phyloP scores from a whole-genome alignment of 1,140 invertebrate species.

The Zaprionus camerounensis region DNA sequence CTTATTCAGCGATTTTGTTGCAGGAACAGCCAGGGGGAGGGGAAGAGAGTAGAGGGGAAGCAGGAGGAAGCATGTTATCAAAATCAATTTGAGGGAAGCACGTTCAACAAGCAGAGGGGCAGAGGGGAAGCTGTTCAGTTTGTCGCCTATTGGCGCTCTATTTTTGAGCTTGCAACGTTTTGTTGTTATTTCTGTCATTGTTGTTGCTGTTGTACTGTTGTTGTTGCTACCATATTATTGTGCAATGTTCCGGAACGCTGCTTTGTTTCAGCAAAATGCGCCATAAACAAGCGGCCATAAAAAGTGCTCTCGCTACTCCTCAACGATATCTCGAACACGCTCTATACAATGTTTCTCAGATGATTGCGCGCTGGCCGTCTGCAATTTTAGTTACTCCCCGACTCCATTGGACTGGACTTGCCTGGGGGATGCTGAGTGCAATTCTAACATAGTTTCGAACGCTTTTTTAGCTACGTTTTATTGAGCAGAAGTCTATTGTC shows the following conservation, averaged over 20 bases:
- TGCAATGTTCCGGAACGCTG: conserved; percentile 81
- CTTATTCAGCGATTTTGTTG: neutral
- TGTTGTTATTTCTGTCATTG: conserved; percentile 29
- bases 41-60: no score
- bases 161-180: conserved; percentile 68
- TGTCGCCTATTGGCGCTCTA: conserved; percentile 75
- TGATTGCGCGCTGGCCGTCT: conserved; percentile 61
- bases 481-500: conserved; percentile 40
- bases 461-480: conserved; percentile 13
- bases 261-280: conserved; percentile 78
- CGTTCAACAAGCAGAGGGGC: neutral
- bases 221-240: conserved; percentile 56
- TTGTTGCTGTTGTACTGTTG: conserved; percentile 37
- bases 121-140: conserved; percentile 23
- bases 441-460: conserved; percentile 23
- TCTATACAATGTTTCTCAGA: conserved; percentile 66
- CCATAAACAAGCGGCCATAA: conserved; percentile 68
- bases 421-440: conserved; percentile 5
- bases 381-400: conserved; percentile 36
- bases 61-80: conserved; percentile 52
- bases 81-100: conserved; percentile 68
- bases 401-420: no score
- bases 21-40: neutral
- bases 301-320: conserved; percentile 31
- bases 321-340: conserved; percentile 22